Base-by-base conservation (phyloP, 2,888 invertebrate genomes). In the Eucera pruinosa region DNA sequence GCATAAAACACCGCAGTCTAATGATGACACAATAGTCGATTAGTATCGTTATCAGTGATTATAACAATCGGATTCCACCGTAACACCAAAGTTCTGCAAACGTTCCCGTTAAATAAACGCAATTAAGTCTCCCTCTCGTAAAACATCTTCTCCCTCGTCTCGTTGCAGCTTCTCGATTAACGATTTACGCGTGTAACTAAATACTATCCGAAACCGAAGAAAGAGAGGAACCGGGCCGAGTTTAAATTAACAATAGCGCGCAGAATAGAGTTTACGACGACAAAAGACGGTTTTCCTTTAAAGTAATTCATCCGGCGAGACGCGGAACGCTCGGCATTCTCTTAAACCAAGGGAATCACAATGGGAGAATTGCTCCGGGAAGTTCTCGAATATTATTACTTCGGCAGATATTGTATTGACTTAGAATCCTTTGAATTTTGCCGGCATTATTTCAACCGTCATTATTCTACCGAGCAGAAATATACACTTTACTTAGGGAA, bases 371-470 rank as follows among this genome's bases (percentile, higher is more conserved):
- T 39, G 20, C 30, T 33, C 11, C 11, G 20, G 58, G 36, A 66
- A 61, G 39, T 54, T 48, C 60, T 54, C 33, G 52, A 67, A 30
- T 58, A 71, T 60, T 54, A 36, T 55, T 61, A 39, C 39, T 47
- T 18, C 23, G 45, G 27, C 7, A n/a, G 47, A 33, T 54, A 41
- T n/a, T 39, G 25, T 18, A 47, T 67, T 61, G 57, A 65, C 50
- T 43, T n/a, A 23, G 58, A 52, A 60, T 30, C 54, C 54, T 47
- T 67, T 54, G 47, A 73, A 67, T 67, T 58, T 58, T 27, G 25
- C 23, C 13, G 18, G 39, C 11, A 57, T 71, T 60, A 66, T 65
- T 58, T 23, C 43, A n/a, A n/a, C n/a, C n/a, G 33, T 0, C 27
- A 11, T 13, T 13, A 25, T 45, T 71, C 58, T 48, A n/a, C 20